Conservation (phyloP, 2,888 invertebrate genomes). For the Dicyrtoma fusca region DNA sequence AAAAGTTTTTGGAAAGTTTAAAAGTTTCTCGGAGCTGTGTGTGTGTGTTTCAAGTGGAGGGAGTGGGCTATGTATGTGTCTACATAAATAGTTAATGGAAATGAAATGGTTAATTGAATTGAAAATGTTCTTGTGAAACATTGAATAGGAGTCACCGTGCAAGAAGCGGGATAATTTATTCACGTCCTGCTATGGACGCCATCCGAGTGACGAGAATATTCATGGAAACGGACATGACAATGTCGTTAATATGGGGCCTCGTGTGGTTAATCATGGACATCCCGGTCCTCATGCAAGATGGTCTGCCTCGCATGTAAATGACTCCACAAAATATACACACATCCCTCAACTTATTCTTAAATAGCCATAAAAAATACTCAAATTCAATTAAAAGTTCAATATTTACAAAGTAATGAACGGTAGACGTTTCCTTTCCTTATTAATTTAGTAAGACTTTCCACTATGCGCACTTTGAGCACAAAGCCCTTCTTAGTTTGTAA, state of each 20-base stretch:
- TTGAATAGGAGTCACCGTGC: conserved; percentile 49
- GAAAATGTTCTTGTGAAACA: not conserved
- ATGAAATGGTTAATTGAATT: conserved; percentile 12
- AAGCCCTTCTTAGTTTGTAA: too few species aligned
- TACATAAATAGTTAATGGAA: too few species aligned
- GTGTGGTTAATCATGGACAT: conserved; percentile 7
- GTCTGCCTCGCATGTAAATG: conserved; percentile 36
- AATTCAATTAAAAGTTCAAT: not conserved
- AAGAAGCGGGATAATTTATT: conserved; percentile 66
- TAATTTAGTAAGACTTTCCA: too few species aligned
- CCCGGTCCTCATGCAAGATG: conserved; percentile 27
- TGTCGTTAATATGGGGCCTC: not conserved
- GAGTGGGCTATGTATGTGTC: too few species aligned
- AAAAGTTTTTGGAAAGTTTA: too few species aligned
- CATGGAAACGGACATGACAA: conserved; percentile 3
- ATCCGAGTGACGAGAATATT: conserved; percentile 81
- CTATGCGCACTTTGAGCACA: too few species aligned
- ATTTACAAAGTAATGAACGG: too few species aligned
- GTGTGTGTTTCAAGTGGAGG: too few species aligned
- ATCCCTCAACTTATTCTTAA: not conserved
- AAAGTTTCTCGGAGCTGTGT: too few species aligned
- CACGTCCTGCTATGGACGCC: conserved; percentile 78
- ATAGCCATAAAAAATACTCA: not conserved
- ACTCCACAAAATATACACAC: not conserved
- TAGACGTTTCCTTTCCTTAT: too few species aligned